Base-by-base conservation (phyloP, 2,113 vertebrate species). In the Sebastes schlegelii region DNA sequence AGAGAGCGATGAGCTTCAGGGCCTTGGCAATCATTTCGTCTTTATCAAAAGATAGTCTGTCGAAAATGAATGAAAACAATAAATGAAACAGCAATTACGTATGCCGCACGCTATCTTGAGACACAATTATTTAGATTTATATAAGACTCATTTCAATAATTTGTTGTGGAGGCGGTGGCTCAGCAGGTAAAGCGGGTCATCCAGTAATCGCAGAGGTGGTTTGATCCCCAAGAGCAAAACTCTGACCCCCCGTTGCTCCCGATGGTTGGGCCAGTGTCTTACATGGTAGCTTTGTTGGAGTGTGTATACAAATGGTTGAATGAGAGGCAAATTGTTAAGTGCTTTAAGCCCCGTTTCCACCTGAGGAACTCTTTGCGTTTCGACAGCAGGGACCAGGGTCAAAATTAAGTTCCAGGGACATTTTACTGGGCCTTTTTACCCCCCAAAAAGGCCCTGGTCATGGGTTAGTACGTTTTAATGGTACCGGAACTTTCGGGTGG, bases 31-130 rank as follows among this genome's bases (percentile, higher is more conserved):
- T 93, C 98, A 99, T 99, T 3, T 94, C 96, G 0, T 97, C 97
- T 93, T 97, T 98, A 75, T 99, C 97, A 60, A 97, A 99, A 9
- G 98, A 99, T 60, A 99, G 88, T 93, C 98, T 99, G 68, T 40
- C 11, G 1, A n/a, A n/a, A n/a, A n/a, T n/a, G n/a, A n/a, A n/a
- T n/a, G n/a, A n/a, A n/a, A n/a, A n/a, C n/a, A n/a, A 72, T 34
- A 34, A 34, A 34, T 34, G 8, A 67, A 43, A 69, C 42, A 71
- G 16, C 2, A 54, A 21, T 49, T 17, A 8, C 21, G 0, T 3
- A 42, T 11, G 5, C 5, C 1, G 34, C 67, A 19, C 14, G 21
- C 4, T 0, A 26, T 7, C 13, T 26, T 3, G 14, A 60, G 13
- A 26, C 13, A 72, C 17, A 23, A 26, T 7, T 11, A 43, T 46